phyloP scores from a whole-genome alignment of 2,888 invertebrate genomes.

The Pardosa pseudoannulata region DNA sequence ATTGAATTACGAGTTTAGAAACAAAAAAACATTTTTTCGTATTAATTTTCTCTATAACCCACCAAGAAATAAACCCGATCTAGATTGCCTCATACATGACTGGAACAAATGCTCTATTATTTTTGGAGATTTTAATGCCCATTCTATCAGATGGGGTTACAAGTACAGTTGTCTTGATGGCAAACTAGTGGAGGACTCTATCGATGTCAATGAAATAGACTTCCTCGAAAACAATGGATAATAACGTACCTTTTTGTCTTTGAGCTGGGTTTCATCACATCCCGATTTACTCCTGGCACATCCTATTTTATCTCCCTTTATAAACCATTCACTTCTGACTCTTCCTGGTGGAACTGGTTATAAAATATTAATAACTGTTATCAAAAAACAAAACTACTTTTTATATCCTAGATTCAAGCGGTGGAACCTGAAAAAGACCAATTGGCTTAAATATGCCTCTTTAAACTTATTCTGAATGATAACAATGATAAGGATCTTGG shows the following conservation, averaged over 20 bases:
- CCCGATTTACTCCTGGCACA: slow-evolving; percentile 25
- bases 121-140: slow-evolving; percentile 20
- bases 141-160: slow-evolving; percentile 19
- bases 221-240: slow-evolving; percentile 2
- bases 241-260: slow-evolving; percentile 17
- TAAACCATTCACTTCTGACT: background rate
- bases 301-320: background rate
- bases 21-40: background rate
- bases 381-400: background rate
- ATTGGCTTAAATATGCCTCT: background rate
- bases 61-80: slow-evolving; percentile 10
- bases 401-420: background rate
- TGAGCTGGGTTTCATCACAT: background rate
- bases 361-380: background rate
- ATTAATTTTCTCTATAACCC: slow-evolving; percentile 27
- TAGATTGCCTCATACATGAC: background rate
- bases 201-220: slow-evolving; percentile 15
- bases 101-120: slow-evolving; percentile 19
- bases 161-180: background rate
- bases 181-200: slow-evolving; percentile 15
- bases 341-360: background rate
- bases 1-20: slow-evolving; percentile 21
- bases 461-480: background rate
- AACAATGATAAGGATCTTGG: background rate
- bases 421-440: slow-evolving; percentile 6